A percentile compares a stretch with the other conserved stretches of the same genome.
phyloP scores from a whole-genome alignment of 2,797 vertebrate genomes.

The Cyclura pinguis region DNA sequence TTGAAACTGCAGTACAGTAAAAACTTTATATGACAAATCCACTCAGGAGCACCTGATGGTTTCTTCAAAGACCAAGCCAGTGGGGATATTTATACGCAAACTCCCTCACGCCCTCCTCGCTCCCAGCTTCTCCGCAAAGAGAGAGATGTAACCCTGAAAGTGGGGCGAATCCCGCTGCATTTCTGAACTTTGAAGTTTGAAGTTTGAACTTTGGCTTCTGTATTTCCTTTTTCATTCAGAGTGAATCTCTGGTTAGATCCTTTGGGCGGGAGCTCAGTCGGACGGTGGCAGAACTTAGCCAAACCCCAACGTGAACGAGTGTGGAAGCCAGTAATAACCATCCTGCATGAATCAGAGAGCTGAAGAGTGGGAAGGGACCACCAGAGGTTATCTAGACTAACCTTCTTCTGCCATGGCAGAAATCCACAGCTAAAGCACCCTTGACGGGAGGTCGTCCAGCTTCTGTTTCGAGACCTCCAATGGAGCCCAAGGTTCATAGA shows the following conservation, averaged over 20 bases:
- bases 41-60: neutral
- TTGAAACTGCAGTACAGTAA: conserved; percentile 17
- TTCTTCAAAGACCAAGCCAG: neutral
- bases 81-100: neutral
- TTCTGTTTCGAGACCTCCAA: too few relatives aligned
- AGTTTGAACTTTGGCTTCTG: neutral
- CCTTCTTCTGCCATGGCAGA: too few relatives aligned
- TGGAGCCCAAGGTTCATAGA: too few relatives aligned
- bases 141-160: neutral
- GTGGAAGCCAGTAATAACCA: neutral
- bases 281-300: neutral
- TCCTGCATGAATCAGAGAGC: neutral
- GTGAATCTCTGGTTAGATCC: neutral
- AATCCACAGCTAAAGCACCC: too few relatives aligned
- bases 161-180: neutral
- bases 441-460: too few relatives aligned
- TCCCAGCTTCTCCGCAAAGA: neutral
- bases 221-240: neutral
- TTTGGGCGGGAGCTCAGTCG: too few relatives aligned
- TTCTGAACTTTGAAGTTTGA: neutral
- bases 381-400: too few relatives aligned
- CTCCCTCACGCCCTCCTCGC: neutral
- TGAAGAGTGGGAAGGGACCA: too few relatives aligned
- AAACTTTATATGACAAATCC: neutral
- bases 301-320: neutral